Base-by-base conservation (phyloP, 2,797 vertebrate species). In the Lemur catta region DNA sequence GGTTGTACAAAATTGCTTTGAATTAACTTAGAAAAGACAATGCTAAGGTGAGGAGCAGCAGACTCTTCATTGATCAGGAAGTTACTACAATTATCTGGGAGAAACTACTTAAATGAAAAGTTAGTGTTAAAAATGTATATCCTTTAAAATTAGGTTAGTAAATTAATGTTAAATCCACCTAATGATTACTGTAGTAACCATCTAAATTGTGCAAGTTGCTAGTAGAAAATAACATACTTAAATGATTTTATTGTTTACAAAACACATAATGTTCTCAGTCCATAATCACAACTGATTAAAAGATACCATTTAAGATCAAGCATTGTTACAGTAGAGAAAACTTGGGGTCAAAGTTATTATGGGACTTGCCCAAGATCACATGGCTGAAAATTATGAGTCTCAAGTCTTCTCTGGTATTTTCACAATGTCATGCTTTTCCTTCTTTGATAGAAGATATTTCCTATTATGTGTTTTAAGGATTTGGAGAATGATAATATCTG, bases 11-110 rank as follows among this genome's bases (percentile, higher is more conserved):
- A 28, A 82, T 57, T 43, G 59, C 26, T 94, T 78, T 86, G 18
- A 93, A 84, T 71, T 95, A 91, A 65, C 46, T 89, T 50, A 59
- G 57, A 72, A 96, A 84, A 67, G 26, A 80, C 46, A 93, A 13
- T 15, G 26, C 24, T 55, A 46, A 82, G 20, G 17, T 33, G 7
- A 82, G 33, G 11, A 22, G 5, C 3, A 86, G 41, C 3, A 85
- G 41, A 24, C 24, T 85, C 30, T 72, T 72, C 41, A 28, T 3
- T 61, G 57, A 55, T 79, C 61, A 14, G 6, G 26, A 65, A 91
- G 17, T 84, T 59, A 78, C 33, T 30, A 86, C 17, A 90, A 26
- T 65, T 80, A 81, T 55, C 22, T 86, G 22, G 33, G 59, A 65
- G 46, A 59, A 74, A 92, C 55, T 30, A 18, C 2, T 65, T 82